phyloP scores from a whole-genome alignment of 1,140 invertebrate genomes.

The Nomia melanderi region DNA sequence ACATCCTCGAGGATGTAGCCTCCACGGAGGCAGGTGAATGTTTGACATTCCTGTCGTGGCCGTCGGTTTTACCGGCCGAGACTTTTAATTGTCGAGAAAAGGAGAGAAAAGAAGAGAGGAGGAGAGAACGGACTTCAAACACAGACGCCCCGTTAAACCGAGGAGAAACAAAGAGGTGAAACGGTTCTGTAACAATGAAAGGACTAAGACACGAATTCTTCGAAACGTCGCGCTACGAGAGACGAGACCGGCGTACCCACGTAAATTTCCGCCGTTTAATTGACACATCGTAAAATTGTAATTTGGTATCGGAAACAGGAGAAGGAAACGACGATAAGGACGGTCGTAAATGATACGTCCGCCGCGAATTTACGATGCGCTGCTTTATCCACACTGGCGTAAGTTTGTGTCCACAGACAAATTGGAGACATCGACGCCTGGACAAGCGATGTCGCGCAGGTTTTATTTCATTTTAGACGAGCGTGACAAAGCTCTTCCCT shows the following conservation, averaged over 20 bases:
- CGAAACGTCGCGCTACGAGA: not conserved
- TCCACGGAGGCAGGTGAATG: conserved; percentile 38
- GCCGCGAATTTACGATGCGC: conserved; percentile 32
- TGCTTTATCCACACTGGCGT: not conserved
- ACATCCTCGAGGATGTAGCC: conserved; percentile 26
- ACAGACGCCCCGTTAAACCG: not conserved
- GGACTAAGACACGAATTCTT: not conserved
- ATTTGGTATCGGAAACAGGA: not conserved
- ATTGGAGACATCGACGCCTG: conserved; percentile 30
- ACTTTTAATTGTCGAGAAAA: conserved; percentile 30
- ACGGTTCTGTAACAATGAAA: not conserved
- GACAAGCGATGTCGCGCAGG: not conserved
- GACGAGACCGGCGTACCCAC: too few relatives aligned
- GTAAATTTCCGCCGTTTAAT: not conserved
- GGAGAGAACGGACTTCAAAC: not conserved
- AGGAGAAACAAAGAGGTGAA: not conserved
- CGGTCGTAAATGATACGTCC: conserved; percentile 19
- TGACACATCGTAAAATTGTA: conserved; percentile 19
- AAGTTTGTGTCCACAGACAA: not conserved
- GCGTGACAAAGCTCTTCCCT: too few relatives aligned
- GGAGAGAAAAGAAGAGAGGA: not conserved
- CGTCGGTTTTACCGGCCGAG: conserved; percentile 15
- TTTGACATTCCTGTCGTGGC: conserved; percentile 46
- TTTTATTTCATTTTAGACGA: not conserved
- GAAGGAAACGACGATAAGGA: not conserved